Evolutionary conservation across 2,113 vertebrate genomes (phyloP).

Genomic region (Mesocricetus auratus): DNA sequence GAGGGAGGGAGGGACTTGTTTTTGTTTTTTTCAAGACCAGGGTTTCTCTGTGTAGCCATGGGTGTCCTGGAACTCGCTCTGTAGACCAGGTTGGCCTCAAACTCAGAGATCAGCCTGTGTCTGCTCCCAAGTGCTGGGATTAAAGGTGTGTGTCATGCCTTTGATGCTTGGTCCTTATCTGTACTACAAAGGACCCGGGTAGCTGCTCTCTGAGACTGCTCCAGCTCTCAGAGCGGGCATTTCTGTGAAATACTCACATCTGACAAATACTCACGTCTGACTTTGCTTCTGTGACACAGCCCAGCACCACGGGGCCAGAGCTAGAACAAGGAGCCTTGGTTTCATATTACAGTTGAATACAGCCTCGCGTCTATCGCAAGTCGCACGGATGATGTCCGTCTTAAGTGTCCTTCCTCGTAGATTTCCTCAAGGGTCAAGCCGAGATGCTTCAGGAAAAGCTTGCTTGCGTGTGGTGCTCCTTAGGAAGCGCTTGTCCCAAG

Average conservation of each 20-base stretch:
- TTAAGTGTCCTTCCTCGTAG: background rate
- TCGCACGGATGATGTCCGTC: background rate
- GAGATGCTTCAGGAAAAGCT: background rate
- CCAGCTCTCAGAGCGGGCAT: background rate
- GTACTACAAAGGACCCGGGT: background rate
- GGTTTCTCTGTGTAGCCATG: background rate
- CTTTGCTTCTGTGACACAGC: background rate
- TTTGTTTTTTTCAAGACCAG: background rate
- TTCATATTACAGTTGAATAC: background rate
- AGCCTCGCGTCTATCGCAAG: background rate
- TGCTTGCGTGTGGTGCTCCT: no score
- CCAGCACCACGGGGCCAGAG: background rate
- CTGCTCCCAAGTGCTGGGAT: background rate
- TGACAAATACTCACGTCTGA: background rate
- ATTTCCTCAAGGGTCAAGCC: constrained; percentile 10
- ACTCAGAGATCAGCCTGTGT: background rate
- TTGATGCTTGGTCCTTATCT: background rate
- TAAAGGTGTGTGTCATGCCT: background rate
- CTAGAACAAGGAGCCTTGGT: background rate
- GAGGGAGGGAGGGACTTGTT: no score
- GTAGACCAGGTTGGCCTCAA: background rate
- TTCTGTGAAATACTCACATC: background rate
- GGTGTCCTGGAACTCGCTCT: background rate
- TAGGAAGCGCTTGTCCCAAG: background rate
- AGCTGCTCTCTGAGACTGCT: background rate